A percentile compares a stretch with the other conserved stretches of the same genome.
Conservation (phyloP, 2,888 invertebrate genomes). For the Vannuccia rotundouncinata region DNA sequence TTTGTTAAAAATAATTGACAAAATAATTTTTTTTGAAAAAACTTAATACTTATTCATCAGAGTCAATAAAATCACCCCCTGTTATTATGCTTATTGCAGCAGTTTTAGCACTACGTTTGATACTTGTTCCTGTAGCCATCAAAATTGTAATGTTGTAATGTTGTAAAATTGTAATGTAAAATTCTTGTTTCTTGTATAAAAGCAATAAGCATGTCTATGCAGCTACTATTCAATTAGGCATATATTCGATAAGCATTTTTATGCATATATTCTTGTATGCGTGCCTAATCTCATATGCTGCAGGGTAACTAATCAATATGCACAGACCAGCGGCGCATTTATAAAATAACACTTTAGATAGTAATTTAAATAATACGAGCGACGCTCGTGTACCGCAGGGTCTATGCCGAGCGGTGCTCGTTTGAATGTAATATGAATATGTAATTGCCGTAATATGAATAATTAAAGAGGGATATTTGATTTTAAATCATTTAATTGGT, state of each 20-base stretch:
- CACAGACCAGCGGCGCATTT: neutral
- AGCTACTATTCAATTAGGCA: neutral
- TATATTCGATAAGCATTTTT: neutral
- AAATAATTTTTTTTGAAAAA: neutral
- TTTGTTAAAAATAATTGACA: neutral
- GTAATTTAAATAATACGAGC: too few species aligned
- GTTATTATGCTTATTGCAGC: neutral
- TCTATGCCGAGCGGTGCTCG: too few species aligned
- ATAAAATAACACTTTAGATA: too few species aligned
- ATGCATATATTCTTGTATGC: neutral
- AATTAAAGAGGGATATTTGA: too few species aligned
- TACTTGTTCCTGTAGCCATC: neutral
- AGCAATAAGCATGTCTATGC: neutral
- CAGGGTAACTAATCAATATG: neutral
- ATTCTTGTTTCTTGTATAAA: neutral
- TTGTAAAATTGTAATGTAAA: neutral
- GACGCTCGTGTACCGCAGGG: too few species aligned
- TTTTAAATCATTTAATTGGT: too few species aligned
- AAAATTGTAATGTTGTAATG: too few species aligned
- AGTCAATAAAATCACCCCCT: neutral
- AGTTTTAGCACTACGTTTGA: neutral
- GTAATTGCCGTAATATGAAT: too few species aligned
- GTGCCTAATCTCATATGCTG: neutral
- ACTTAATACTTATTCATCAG: neutral
- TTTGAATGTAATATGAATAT: too few species aligned